Conservation (phyloP, 2,113 vertebrate genomes). For the Pseudopodoces humilis region DNA sequence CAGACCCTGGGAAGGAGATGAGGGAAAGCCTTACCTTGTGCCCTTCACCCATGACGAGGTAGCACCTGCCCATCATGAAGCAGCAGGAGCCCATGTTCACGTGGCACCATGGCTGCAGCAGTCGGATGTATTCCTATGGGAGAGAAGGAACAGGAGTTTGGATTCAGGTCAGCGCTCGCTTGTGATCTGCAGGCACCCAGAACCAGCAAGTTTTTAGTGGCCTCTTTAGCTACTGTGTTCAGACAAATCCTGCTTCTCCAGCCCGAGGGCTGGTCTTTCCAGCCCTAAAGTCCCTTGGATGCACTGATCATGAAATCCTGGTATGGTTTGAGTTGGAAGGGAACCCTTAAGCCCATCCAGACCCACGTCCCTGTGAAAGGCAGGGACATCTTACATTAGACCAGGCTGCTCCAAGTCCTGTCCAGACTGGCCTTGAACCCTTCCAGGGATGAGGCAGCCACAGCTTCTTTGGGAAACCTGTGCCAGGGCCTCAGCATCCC, state of each 20-base stretch:
- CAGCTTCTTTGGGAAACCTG: neutral
- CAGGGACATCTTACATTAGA: neutral
- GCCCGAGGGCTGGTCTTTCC: rapidly evolving
- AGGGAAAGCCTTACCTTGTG: slow-evolving; percentile 82
- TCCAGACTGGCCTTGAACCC: neutral
- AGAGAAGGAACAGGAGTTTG: neutral
- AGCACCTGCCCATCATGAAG: slow-evolving; percentile 92
- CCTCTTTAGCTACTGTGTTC: neutral
- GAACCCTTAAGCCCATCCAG: neutral
- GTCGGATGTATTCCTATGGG: slow-evolving; percentile 86
- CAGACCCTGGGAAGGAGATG: neutral
- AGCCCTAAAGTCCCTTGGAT: neutral
- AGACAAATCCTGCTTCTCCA: neutral
- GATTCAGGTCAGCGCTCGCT: rapidly evolving
- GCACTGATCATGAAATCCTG: neutral
- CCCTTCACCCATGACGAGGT: slow-evolving; percentile 90
- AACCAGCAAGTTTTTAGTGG: neutral
- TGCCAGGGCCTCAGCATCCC: neutral
- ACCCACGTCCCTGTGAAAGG: neutral
- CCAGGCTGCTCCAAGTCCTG: neutral
- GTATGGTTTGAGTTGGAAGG: neutral
- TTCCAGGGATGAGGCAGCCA: neutral
- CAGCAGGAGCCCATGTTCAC: slow-evolving; percentile 91
- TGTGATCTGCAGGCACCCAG: neutral
- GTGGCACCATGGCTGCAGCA: slow-evolving; percentile 91